Evolutionary conservation across 2,113 vertebrate species (phyloP).

Genomic region (Aspidoscelis tigris): DNA sequence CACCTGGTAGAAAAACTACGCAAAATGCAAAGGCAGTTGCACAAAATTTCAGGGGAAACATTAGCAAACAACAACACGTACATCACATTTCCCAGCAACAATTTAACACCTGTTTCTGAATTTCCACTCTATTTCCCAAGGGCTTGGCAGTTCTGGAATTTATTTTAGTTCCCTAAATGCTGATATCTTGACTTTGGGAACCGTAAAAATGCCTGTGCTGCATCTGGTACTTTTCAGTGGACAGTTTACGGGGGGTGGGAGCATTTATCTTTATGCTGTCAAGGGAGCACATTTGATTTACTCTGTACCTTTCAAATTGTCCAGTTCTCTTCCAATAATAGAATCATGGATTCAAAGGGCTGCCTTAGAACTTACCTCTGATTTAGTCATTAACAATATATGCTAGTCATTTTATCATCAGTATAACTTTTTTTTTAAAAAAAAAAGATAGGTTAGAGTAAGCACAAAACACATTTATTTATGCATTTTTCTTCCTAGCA

Average conservation of each 20-base stretch:
- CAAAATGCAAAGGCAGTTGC: background rate
- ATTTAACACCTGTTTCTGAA: constrained; percentile 58
- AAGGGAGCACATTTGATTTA: constrained; percentile 65
- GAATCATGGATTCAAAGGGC: constrained; percentile 15
- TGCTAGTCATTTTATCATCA: constrained; percentile 5
- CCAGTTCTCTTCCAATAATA: constrained; percentile 21
- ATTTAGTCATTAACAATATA: too few relatives aligned
- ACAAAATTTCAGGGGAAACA: background rate
- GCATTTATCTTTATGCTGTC: constrained; percentile 53
- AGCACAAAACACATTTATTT: background rate
- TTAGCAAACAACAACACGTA: background rate
- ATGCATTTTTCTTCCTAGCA: background rate
- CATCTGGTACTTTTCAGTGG: constrained; percentile 61
- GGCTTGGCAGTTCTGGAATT: constrained; percentile 39
- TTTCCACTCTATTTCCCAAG: constrained; percentile 52
- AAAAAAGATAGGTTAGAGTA: background rate
- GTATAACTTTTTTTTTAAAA: constrained; percentile 1
- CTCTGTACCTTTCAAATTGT: constrained; percentile 35
- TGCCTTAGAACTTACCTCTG: constrained; percentile 33
- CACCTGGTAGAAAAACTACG: background rate
- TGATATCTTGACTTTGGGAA: constrained; percentile 56
- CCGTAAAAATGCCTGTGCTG: constrained; percentile 60
- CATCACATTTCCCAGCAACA: constrained; percentile 39
- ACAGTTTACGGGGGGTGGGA: constrained; percentile 43
- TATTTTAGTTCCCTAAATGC: constrained; percentile 40